phyloP scores from a whole-genome alignment of 2,113 vertebrate genomes.

The Cinclus mexicanus region DNA sequence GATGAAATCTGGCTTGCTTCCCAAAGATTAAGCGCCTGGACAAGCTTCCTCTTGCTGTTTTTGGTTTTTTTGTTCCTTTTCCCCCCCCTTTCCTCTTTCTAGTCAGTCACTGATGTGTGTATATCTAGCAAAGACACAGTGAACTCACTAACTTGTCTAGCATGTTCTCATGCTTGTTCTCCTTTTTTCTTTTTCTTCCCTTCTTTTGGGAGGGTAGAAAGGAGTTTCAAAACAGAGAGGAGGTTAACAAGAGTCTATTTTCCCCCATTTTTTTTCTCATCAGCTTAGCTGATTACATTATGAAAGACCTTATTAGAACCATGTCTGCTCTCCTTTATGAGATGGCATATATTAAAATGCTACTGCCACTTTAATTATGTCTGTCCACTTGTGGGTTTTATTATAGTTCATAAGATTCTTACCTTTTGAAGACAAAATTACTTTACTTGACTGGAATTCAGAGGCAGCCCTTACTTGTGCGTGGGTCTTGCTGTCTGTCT shows the following conservation, averaged over 20 bases:
- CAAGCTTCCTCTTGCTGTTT: slow-evolving; percentile 32
- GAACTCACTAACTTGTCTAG: slow-evolving; percentile 44
- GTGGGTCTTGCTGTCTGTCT: background rate
- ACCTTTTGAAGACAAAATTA: background rate
- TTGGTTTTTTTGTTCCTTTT: background rate
- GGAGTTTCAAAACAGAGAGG: background rate
- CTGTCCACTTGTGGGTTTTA: background rate
- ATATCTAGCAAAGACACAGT: slow-evolving; percentile 35
- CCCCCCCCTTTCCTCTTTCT: slow-evolving; percentile 54
- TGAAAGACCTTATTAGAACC: slow-evolving; percentile 1
- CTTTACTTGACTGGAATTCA: background rate
- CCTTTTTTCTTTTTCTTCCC: background rate
- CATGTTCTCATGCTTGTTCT: slow-evolving; percentile 63
- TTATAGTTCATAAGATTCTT: background rate
- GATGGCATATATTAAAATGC: background rate
- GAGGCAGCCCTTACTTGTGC: background rate
- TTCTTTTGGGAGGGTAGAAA: background rate
- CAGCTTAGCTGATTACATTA: background rate
- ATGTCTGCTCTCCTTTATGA: background rate
- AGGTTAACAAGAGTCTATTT: slow-evolving; percentile 9
- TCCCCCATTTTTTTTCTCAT: background rate
- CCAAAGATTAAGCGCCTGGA: slow-evolving; percentile 72
- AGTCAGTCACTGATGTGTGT: slow-evolving; percentile 74
- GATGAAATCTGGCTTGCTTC: slow-evolving; percentile 75
- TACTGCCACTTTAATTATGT: background rate